Conservation (phyloP, 2,888 invertebrate species). For the Hydrotaea diabolus region DNA sequence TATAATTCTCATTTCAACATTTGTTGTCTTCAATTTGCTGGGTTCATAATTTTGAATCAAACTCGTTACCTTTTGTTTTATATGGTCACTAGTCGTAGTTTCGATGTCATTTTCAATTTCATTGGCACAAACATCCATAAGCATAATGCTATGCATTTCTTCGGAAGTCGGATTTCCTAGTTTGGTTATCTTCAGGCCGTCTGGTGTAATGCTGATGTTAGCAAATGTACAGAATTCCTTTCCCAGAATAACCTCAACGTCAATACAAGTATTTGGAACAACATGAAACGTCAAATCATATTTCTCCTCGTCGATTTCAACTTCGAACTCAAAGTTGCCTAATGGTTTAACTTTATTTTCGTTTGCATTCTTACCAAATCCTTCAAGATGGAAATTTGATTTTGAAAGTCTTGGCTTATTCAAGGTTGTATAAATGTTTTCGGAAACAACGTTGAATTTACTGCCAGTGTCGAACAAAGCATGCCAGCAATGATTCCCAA, state of each 20-base stretch:
- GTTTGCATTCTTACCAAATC: conserved; percentile 32
- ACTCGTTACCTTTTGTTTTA: background rate
- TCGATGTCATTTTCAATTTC: conserved; percentile 41
- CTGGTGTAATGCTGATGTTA: conserved; percentile 34
- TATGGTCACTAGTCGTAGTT: background rate
- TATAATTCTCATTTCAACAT: conserved; percentile 56
- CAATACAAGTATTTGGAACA: conserved; percentile 35
- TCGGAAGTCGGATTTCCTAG: background rate
- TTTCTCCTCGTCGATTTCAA: conserved; percentile 27
- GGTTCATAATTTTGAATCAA: conserved; percentile 40
- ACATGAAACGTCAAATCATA: conserved; percentile 54
- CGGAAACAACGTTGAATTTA: conserved; percentile 39
- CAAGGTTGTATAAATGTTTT: conserved; percentile 1
- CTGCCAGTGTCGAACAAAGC: conserved; percentile 53
- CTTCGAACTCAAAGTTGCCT: conserved; percentile 31
- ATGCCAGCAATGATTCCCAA: background rate
- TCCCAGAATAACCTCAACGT: conserved; percentile 41
- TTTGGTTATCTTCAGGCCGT: conserved; percentile 17
- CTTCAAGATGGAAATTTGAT: conserved; percentile 45
- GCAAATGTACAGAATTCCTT: conserved; percentile 38
- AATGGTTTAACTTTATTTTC: conserved; percentile 44
- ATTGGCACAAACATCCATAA: conserved; percentile 12
- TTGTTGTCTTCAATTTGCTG: conserved; percentile 24
- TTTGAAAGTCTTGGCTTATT: conserved; percentile 18
- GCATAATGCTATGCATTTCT: conserved; percentile 20